Conservation (phyloP, 2,888 invertebrate species). For the Sepioteuthis lessoniana region DNA sequence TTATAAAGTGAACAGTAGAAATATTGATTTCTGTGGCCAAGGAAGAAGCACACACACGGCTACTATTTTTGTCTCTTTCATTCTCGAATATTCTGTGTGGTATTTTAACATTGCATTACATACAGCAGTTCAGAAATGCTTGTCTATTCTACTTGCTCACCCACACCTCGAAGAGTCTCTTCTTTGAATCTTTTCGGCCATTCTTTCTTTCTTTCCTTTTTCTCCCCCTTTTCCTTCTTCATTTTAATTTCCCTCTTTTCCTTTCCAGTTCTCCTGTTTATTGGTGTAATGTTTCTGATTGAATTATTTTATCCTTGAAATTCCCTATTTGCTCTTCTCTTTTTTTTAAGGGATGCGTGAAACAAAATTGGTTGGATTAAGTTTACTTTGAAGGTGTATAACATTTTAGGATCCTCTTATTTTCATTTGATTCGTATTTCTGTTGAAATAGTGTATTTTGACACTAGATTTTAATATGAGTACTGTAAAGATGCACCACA, state of each 20-base stretch:
- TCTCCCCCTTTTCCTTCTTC: too few species aligned
- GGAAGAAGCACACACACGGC: background rate
- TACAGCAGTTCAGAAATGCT: background rate
- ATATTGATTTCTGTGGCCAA: conserved; percentile 45
- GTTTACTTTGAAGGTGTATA: too few species aligned
- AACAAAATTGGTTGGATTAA: background rate
- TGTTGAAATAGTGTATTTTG: too few species aligned
- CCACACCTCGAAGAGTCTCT: background rate
- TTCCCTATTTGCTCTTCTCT: background rate
- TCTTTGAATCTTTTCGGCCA: background rate
- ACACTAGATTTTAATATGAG: background rate
- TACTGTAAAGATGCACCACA: background rate
- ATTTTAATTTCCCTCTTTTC: too few species aligned
- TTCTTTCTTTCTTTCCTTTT: background rate
- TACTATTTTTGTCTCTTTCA: conserved; percentile 21
- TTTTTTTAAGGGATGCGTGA: background rate
- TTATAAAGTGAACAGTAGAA: conserved; percentile 45
- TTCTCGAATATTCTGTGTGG: conserved; percentile 20
- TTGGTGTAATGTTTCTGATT: too few species aligned
- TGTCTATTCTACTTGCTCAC: background rate
- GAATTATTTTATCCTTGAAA: background rate
- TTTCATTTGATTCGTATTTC: too few species aligned
- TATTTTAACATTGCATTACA: conserved; percentile 8
- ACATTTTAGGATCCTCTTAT: too few species aligned
- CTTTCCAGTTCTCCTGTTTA: too few species aligned